Conservation (phyloP, 2,888 invertebrate genomes). For the Mycalesis mineus region DNA sequence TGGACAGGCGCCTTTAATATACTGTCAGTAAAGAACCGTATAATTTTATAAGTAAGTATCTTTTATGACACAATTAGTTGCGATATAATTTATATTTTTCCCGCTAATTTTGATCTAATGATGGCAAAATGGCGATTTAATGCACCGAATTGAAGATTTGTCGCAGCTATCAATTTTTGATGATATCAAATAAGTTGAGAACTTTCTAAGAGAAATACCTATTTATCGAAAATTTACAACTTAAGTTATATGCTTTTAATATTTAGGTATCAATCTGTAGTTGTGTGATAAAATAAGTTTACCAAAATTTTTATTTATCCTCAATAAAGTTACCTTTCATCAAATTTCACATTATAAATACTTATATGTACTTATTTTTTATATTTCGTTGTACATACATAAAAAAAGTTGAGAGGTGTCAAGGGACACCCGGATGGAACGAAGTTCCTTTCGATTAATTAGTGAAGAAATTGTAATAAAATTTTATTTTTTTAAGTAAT, state of each 20-base stretch:
- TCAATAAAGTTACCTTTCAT: no score
- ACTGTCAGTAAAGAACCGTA: neutral
- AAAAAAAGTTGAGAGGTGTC: no score
- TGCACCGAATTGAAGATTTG: constrained; percentile 7
- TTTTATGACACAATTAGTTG: constrained; percentile 21
- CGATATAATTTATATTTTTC: constrained; percentile 1
- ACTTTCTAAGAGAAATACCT: neutral
- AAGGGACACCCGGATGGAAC: no score
- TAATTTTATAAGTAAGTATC: neutral
- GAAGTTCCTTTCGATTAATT: no score
- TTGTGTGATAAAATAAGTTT: no score
- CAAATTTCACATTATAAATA: no score
- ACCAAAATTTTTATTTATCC: no score
- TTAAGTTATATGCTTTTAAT: neutral
- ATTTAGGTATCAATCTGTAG: neutral
- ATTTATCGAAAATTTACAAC: neutral
- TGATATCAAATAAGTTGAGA: constrained; percentile 1
- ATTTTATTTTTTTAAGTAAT: no score
- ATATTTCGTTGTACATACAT: no score
- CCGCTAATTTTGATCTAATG: neutral
- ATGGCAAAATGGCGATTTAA: neutral
- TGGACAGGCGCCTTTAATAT: neutral
- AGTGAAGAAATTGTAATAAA: no score
- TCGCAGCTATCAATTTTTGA: constrained; percentile 18
- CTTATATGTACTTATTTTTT: no score